A percentile compares a stretch with the other conserved stretches of the same genome.
Evolutionary conservation across 2,113 vertebrate species (phyloP).

Genomic region (Phalacrocorax carbo): DNA sequence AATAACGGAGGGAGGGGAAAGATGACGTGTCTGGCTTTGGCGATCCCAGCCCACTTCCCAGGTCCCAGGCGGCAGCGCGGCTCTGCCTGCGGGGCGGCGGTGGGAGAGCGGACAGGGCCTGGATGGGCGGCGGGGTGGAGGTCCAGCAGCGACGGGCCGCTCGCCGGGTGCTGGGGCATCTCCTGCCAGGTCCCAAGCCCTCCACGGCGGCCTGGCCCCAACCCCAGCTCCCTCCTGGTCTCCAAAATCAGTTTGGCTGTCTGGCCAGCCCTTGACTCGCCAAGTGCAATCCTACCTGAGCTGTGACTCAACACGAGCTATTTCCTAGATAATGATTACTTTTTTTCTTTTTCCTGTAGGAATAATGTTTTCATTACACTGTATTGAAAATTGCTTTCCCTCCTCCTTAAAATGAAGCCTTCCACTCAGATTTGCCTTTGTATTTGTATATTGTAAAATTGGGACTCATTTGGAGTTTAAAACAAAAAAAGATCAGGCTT

Average conservation of each 20-base stretch:
- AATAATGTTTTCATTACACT: conserved; percentile 26
- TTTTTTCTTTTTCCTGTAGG: conserved; percentile 12
- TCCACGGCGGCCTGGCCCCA: not conserved
- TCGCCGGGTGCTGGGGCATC: not conserved
- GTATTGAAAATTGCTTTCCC: conserved; percentile 32
- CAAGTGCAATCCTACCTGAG: not conserved
- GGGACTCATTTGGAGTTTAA: conserved; percentile 22
- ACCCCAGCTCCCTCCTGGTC: not conserved
- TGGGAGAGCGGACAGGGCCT: not conserved
- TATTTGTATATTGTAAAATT: conserved; percentile 21
- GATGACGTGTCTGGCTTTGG: not conserved
- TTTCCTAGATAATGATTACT: conserved; percentile 40
- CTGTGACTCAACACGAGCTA: conserved; percentile 22
- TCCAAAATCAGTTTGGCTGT: not conserved
- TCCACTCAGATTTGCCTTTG: conserved; percentile 27
- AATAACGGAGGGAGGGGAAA: not conserved
- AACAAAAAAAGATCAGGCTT: not conserved
- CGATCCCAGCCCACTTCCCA: not conserved
- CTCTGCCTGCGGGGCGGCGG: not conserved
- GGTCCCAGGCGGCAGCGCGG: not conserved
- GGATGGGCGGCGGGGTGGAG: not conserved
- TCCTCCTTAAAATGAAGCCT: conserved; percentile 40
- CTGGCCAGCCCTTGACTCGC: not conserved
- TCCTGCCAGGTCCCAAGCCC: not conserved
- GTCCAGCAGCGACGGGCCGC: not conserved